Evolutionary conservation across 2,113 vertebrate genomes (phyloP), one percentile per base, ranked within the genome.

Genomic region (Pomatostomus ruficeps): DNA sequence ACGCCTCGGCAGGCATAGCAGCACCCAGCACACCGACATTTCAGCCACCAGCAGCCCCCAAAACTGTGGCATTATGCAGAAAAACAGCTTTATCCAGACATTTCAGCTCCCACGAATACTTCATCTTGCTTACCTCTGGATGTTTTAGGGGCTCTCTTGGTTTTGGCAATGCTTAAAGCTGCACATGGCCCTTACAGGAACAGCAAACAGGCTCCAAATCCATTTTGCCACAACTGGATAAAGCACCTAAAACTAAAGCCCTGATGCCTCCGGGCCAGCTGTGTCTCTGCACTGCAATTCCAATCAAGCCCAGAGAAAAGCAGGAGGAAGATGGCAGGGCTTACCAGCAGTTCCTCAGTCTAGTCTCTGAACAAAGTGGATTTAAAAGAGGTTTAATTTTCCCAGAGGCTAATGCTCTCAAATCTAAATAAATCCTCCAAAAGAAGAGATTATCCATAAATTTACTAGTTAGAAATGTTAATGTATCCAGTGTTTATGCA

Each of bases 391-490:
- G 90, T 93, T 96, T 96, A 70, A 92, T 94, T 91, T 96, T 90
- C 88, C 90, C 65, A 51, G 70, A 45, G 65, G 45, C 55, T 95
- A 96, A 95, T 92, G 58, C 93, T 80, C 79, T 86, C 94, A 91
- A 85, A 95, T 92, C 89, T 76, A 68, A 95, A 93, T 46, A 96
- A 96, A 96, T 92, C 94, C 91, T 87, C 76, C 25, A 80, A 85
- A 95, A 96, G 88, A 96, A 85, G 83, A 95, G 94, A 95, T 95
- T 91, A 96, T 83, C 94, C 94, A 93, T 75, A 96, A 94, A 95
- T 92, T 96, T 96, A 89, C 90, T 88, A 89, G 82, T 92, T 91
- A 92, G 80, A 96, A 93, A 94, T 89, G 92, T 91, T 85, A 91
- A 91, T 62, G 89, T 67, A 92, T 16, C 86, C 91, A 85, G 73